phyloP scores from a whole-genome alignment of 2,113 vertebrate species.

The Trematomus loennbergii region DNA sequence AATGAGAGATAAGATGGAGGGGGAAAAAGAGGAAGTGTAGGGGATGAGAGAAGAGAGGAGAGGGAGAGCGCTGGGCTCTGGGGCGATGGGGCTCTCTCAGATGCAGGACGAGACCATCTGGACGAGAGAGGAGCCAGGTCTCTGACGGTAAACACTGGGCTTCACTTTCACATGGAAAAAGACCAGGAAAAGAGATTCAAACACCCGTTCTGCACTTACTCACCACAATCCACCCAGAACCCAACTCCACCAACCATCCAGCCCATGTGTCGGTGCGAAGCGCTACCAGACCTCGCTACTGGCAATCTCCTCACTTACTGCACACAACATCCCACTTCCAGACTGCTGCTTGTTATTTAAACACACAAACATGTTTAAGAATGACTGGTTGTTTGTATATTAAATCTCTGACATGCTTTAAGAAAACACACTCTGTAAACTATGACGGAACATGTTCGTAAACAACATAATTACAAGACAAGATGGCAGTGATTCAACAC shows the following conservation, averaged over 20 bases:
- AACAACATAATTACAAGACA: too few relatives aligned
- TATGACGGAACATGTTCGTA: too few relatives aligned
- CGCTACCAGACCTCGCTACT: conserved; percentile 26
- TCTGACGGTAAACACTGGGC: conserved; percentile 79
- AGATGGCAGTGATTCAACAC: too few relatives aligned
- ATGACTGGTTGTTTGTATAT: conserved; percentile 15
- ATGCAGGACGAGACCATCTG: conserved; percentile 81
- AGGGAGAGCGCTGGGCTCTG: conserved; percentile 53
- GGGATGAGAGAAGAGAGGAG: conserved; percentile 55
- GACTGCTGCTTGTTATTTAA: conserved; percentile 1
- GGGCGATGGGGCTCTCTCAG: conserved; percentile 70
- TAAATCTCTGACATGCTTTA: conserved; percentile 10
- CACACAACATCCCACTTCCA: conserved; percentile 39
- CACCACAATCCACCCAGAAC: conserved; percentile 32
- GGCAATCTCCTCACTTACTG: conserved; percentile 36
- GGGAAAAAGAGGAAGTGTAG: conserved; percentile 44
- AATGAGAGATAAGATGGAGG: conserved; percentile 68
- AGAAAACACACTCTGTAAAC: conserved; percentile 5
- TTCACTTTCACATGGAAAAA: conserved; percentile 67
- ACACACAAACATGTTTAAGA: neutral
- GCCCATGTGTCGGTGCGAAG: conserved; percentile 42
- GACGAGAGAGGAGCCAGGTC: conserved; percentile 73
- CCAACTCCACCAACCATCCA: conserved; percentile 2
- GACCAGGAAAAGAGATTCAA: conserved; percentile 64
- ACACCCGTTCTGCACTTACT: conserved; percentile 55